Conservation (phyloP, 2,113 vertebrate species). For the Misgurnus anguillicaudatus region DNA sequence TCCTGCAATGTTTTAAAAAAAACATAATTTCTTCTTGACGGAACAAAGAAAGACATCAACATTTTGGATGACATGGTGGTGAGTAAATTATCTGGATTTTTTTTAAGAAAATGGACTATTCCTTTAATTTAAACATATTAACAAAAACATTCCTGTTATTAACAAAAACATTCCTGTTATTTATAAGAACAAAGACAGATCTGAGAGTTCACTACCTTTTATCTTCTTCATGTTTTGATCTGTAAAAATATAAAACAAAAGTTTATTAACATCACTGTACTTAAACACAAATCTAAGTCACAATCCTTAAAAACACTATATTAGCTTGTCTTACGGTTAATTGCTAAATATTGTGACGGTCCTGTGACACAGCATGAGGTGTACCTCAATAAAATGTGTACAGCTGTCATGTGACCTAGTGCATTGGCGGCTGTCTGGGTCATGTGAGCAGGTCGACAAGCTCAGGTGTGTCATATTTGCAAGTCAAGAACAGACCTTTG, state of each 20-base stretch:
- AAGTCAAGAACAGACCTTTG: constrained; percentile 50
- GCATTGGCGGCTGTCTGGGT: background rate
- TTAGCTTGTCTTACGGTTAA: background rate
- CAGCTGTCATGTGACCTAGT: constrained; percentile 40
- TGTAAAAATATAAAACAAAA: constrained; percentile 53
- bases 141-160: no score
- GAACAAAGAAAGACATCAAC: no score
- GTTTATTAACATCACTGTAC: constrained; percentile 8
- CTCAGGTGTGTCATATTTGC: constrained; percentile 13
- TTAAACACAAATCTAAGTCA: background rate
- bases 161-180: no score
- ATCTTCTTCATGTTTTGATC: constrained; percentile 81
- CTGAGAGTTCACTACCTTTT: constrained; percentile 70
- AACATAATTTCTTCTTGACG: no score
- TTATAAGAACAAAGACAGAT: no score
- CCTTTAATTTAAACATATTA: no score
- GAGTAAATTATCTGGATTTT: no score
- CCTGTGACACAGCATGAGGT: background rate
- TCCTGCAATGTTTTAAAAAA: no score
- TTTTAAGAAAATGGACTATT: no score
- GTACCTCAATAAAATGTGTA: constrained; percentile 1
- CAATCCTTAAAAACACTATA: background rate
- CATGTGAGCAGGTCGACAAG: constrained; percentile 44
- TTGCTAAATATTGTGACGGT: background rate
- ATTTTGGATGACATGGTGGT: no score